phyloP scores from a whole-genome alignment of 2,113 vertebrate genomes.

The Microcebus griseorufus region DNA sequence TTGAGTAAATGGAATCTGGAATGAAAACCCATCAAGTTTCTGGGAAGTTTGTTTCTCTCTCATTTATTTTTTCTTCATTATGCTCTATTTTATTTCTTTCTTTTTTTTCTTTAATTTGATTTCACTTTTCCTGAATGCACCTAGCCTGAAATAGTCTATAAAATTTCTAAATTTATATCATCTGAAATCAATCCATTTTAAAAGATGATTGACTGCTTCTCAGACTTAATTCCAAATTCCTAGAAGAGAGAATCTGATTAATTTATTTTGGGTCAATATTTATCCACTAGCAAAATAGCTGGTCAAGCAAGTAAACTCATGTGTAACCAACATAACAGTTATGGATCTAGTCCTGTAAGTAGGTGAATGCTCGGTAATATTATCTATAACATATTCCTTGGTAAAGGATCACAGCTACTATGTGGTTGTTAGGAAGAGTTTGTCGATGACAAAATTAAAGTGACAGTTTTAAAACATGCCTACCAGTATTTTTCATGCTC shows the following conservation, averaged over 20 bases:
- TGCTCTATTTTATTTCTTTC: neutral
- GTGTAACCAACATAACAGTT: neutral
- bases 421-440: neutral
- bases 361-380: neutral
- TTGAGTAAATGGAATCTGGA: neutral
- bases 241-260: neutral
- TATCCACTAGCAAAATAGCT: neutral
- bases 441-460: neutral
- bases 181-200: slow-evolving; percentile 10
- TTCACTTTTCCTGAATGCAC: neutral
- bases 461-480: neutral
- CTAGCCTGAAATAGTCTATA: neutral
- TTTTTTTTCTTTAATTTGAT: neutral
- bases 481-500: neutral
- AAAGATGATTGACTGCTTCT: neutral
- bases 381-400: neutral
- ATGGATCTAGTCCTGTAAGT: neutral
- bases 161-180: neutral
- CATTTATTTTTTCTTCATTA: neutral
- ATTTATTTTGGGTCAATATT: neutral
- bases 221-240: neutral
- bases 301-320: neutral
- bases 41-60: neutral
- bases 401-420: neutral
- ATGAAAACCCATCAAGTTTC: neutral